A percentile compares a stretch with the other conserved stretches of the same genome.
Evolutionary conservation across 2,113 vertebrate species (phyloP).

Genomic region (Dryoscopus gambensis): DNA sequence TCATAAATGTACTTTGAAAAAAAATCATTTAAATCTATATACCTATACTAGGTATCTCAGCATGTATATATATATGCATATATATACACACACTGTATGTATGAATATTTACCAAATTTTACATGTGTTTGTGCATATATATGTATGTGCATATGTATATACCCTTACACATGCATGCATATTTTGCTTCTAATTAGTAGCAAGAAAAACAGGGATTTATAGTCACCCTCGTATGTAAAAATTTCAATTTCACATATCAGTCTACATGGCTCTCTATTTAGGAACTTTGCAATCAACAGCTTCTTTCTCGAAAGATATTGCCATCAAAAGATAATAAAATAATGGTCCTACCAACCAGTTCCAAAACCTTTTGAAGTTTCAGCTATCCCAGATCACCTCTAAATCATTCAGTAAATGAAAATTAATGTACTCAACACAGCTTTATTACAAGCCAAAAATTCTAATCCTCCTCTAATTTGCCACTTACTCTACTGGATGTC

Average conservation of each 20-base stretch:
- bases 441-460: not conserved
- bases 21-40: not conserved
- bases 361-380: not conserved
- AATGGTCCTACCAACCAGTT: not conserved
- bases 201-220: not conserved
- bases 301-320: not conserved
- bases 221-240: not conserved
- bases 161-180: not conserved
- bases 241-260: not conserved
- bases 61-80: not conserved
- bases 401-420: not conserved
- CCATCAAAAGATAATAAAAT: not conserved
- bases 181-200: not conserved
- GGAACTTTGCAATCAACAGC: not conserved
- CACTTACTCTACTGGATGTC: not conserved
- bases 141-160: not conserved
- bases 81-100: not conserved
- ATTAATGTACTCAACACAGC: not conserved
- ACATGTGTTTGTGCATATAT: not conserved
- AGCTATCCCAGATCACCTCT: not conserved
- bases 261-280: not conserved
- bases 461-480: not conserved
- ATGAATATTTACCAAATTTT: not conserved
- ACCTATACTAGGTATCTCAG: not conserved
- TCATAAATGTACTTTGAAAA: not conserved